phyloP scores from a whole-genome alignment of 2,888 invertebrate genomes.

The Calliopum simillimum region DNA sequence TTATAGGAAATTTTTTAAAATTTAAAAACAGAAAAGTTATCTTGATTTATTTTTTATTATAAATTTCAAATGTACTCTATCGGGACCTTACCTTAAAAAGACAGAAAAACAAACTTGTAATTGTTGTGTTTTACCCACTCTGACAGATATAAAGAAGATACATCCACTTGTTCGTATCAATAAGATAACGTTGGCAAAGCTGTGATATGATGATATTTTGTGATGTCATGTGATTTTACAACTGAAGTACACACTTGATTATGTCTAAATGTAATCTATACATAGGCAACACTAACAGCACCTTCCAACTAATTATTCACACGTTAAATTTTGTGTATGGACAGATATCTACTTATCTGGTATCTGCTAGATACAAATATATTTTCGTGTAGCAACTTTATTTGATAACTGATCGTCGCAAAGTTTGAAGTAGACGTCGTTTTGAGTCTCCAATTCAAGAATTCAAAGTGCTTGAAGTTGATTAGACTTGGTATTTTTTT shows the following conservation, averaged over 20 bases:
- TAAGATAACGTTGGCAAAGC: neutral
- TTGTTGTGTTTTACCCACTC: too few species aligned
- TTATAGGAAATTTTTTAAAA: neutral
- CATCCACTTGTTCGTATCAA: neutral
- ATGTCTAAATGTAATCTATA: too few species aligned
- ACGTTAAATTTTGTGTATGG: neutral
- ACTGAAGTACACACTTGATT: neutral
- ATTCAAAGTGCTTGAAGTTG: slow-evolving; percentile 2
- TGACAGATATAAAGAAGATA: too few species aligned
- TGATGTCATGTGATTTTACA: neutral
- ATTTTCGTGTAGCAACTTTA: slow-evolving; percentile 3
- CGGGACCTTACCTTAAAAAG: too few species aligned
- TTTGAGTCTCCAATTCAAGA: neutral
- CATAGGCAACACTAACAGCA: too few species aligned
- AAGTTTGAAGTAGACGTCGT: neutral
- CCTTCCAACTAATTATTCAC: too few species aligned
- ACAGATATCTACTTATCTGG: slow-evolving; percentile 10
- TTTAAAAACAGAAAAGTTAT: neutral
- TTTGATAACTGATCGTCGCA: slow-evolving; percentile 9
- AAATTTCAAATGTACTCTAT: too few species aligned
- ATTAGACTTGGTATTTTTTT: neutral
- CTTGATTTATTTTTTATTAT: too few species aligned
- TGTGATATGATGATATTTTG: too few species aligned
- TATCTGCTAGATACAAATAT: neutral
- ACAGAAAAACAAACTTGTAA: too few species aligned